Base-by-base conservation (phyloP, 2,113 vertebrate genomes). In the Prinia subflava region DNA sequence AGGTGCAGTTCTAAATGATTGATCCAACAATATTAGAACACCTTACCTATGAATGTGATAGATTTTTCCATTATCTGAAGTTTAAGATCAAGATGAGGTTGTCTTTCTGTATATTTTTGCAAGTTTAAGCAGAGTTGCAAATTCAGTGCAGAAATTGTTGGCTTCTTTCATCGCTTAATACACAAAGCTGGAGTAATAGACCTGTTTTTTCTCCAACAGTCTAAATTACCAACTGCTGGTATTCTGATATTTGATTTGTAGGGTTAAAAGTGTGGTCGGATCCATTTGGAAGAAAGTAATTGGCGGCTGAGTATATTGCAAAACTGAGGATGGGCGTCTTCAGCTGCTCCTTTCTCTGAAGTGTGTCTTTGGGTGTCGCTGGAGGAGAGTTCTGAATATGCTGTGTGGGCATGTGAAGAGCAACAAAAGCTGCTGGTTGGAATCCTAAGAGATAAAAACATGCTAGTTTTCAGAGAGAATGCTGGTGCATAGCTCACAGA, bases 231-330 rank as follows among this genome's bases (percentile, higher is more conserved):
- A 90, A 86, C 68, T 76, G 56, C 67, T 89, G 90, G 47, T 93
- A 33, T 94, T 91, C 39, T 89, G 70, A n/a, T 84, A 19, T 93
- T 83, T 97, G 83, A 70, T 97, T 97, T 97, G 9, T 95, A 98
- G 98, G 98, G 82, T 94, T 98, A 82, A 98, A 98, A 97, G 98
- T 98, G 65, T 98, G 98, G 98, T 98, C 98, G 74, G 98, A 98
- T 97, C 98, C 98, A 15, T 98, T 98, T 96, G 96, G 97, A 97
- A 98, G 98, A 92, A 98, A 98, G 64, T 98, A 88, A 97, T 68
- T 80, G 73, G 47, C 14, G 1, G 31, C 89, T 89, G 85, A 11
- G 18, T 82, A 22, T 37, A 9, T 73, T 83, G 35, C 60, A 56
- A 12, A 53, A 73, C 56, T 82, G 85, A 89, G 94, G 83, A 56